Percentiles rank a stretch among this genome's conserved stretches.
Conservation (phyloP, 2,113 vertebrate genomes). For the Ochotona princeps region DNA sequence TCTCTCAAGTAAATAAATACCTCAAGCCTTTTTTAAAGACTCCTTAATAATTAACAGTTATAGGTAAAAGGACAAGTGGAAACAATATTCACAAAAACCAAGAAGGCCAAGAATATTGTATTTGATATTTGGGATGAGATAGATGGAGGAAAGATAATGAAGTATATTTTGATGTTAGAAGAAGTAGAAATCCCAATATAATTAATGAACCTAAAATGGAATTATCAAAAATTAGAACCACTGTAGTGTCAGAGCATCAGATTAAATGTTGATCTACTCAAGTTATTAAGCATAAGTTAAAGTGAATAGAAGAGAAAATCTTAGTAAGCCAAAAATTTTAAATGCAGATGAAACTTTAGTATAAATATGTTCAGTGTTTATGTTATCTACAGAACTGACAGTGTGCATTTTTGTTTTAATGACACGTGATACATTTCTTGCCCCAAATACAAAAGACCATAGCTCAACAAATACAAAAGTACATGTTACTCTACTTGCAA, state of each 20-base stretch:
- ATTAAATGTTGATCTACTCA: constrained; percentile 36
- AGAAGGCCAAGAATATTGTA: neutral
- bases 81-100: neutral
- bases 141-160: neutral
- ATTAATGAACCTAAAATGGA: neutral
- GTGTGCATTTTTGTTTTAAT: neutral
- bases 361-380: constrained; percentile 51
- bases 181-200: neutral
- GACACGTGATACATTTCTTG: constrained; percentile 27
- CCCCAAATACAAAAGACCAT: constrained; percentile 52
- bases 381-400: constrained; percentile 41
- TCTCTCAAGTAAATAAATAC: no score
- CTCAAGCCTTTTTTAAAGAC: no score
- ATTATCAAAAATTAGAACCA: neutral
- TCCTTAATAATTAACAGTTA: neutral
- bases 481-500: constrained; percentile 29
- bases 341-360: constrained; percentile 39
- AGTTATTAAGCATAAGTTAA: constrained; percentile 26
- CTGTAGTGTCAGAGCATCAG: neutral
- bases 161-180: neutral
- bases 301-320: constrained; percentile 1
- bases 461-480: constrained; percentile 66
- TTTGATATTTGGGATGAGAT: no score
- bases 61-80: neutral
- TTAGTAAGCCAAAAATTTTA: constrained; percentile 42